Evolutionary conservation across 2,888 invertebrate genomes (phyloP).

Genomic region (Trachelus troglodyta): DNA sequence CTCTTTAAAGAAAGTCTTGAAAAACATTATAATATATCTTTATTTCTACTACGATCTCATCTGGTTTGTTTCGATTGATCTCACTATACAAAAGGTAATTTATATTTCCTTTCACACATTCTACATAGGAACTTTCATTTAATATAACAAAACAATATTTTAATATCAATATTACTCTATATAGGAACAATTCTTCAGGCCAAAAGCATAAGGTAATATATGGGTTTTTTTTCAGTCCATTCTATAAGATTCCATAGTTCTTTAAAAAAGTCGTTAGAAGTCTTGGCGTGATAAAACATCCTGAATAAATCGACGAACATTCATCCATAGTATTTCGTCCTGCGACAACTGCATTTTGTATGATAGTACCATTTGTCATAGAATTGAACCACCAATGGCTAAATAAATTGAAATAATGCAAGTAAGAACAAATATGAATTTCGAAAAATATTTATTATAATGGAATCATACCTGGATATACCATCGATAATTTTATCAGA

Average conservation of each 20-base stretch:
- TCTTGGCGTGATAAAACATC: slow-evolving; percentile 58
- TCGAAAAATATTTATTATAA: not conserved
- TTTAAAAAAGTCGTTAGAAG: slow-evolving; percentile 37
- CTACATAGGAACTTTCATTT: not conserved
- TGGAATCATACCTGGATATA: slow-evolving; percentile 54
- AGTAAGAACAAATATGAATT: slow-evolving; percentile 1
- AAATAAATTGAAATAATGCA: slow-evolving; percentile 4
- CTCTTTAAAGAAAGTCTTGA: not conserved
- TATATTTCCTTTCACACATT: not conserved
- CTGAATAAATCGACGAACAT: slow-evolving; percentile 64
- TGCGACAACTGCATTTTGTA: slow-evolving; percentile 68
- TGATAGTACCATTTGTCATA: slow-evolving; percentile 67
- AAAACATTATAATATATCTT: not conserved
- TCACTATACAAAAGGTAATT: too few relatives aligned
- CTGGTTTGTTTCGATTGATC: not conserved
- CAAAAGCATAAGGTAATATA: not conserved
- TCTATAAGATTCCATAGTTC: not conserved
- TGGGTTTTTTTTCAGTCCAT: not conserved
- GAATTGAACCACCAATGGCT: slow-evolving; percentile 68
- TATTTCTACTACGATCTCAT: not conserved
- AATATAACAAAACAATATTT: not conserved
- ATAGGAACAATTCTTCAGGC: not conserved
- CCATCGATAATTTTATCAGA: slow-evolving; percentile 64
- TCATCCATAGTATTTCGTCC: slow-evolving; percentile 64
- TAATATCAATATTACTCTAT: not conserved